Evolutionary conservation across 1,140 invertebrate genomes (phyloP).

Genomic region (Drosophila aff.): DNA sequence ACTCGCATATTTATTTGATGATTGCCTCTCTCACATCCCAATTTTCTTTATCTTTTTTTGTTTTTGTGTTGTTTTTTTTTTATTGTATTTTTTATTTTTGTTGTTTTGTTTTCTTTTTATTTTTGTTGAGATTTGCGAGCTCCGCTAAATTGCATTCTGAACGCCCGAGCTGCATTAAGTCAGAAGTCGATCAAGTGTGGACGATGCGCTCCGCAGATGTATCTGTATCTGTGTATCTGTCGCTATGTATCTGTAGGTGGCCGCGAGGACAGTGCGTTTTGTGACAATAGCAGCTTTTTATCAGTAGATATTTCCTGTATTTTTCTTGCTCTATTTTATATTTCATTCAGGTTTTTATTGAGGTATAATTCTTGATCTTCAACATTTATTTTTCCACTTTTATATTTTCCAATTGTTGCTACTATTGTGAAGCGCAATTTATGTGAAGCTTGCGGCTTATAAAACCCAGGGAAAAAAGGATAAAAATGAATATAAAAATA

Average conservation of each 20-base stretch:
- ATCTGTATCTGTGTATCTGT: neutral
- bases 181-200: constrained; percentile 79
- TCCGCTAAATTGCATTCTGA: constrained; percentile 65
- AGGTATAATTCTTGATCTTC: neutral
- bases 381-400: neutral
- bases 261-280: constrained; percentile 19
- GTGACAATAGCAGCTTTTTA: neutral
- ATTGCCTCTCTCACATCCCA: constrained; percentile 41
- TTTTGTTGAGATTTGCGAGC: constrained; percentile 31
- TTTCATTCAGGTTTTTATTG: neutral
- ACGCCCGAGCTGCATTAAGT: constrained; percentile 66
- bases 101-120: neutral
- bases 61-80: neutral
- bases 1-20: constrained; percentile 48
- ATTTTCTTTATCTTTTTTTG: constrained; percentile 10
- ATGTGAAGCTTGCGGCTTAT: constrained; percentile 33
- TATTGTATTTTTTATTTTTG: neutral
- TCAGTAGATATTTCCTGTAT: neutral
- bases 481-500: neutral
- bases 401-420: neutral
- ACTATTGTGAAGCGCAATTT: constrained; percentile 16
- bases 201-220: constrained; percentile 33
- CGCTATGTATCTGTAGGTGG: constrained; percentile 5
- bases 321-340: neutral
- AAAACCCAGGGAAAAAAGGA: constrained; percentile 3